Conservation (phyloP, 2,113 vertebrate genomes). For the Carassius gibelio region DNA sequence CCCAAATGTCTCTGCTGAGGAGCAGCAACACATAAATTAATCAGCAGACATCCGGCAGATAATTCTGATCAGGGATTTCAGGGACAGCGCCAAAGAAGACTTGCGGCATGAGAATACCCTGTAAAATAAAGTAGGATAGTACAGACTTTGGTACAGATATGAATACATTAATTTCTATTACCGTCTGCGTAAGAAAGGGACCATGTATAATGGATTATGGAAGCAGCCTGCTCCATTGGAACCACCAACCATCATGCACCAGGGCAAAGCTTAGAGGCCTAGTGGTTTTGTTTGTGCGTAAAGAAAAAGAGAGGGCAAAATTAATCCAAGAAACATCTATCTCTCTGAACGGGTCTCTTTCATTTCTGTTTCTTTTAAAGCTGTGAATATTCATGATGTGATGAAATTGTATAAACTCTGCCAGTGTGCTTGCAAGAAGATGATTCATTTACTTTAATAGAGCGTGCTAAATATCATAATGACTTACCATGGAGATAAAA, state of each 20-base stretch:
- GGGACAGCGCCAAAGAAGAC: conserved; percentile 11
- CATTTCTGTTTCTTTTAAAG: neutral
- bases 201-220: conserved; percentile 13
- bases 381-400: conserved; percentile 40
- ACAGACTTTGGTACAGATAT: conserved; percentile 7
- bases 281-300: conserved; percentile 2
- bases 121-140: conserved; percentile 32
- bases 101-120: conserved; percentile 18
- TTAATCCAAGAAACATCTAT: neutral
- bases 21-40: conserved; percentile 55
- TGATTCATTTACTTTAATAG: conserved; percentile 45
- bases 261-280: neutral
- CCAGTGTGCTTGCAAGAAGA: conserved; percentile 11
- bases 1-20: conserved; percentile 12
- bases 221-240: neutral
- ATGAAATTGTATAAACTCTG: conserved; percentile 2
- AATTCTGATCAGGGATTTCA: conserved; percentile 35
- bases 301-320: neutral
- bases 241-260: neutral
- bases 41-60: conserved; percentile 37
- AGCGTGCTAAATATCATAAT: conserved; percentile 43
- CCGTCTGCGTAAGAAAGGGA: conserved; percentile 13
- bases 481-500: conserved; percentile 43
- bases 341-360: neutral
- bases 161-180: conserved; percentile 19